These are phyloP conservation scores for Emydocephalus ijimae DNA, from an alignment of 2,113 vertebrate genomes.

Conservation along the genomic window DNA sequence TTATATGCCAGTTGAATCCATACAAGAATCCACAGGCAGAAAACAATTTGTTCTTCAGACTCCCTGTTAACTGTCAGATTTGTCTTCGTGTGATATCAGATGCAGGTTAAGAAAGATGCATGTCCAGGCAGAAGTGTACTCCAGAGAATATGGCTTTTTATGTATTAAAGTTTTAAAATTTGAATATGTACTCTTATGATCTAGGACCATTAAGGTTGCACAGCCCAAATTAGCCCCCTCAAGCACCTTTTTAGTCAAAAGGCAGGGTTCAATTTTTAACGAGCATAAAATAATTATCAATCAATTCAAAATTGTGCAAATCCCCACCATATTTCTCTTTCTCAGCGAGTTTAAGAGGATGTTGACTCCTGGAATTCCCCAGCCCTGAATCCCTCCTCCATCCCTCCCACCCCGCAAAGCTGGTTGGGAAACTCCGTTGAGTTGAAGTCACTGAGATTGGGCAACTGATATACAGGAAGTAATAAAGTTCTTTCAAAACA, in stretches of 20 bases:
- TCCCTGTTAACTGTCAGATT: slow-evolving; percentile 41
- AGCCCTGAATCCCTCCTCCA: not conserved
- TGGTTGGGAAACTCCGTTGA: not conserved
- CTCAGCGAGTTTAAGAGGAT: not conserved
- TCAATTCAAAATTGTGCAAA: not conserved
- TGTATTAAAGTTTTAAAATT: slow-evolving; percentile 1
- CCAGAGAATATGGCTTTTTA: not conserved
- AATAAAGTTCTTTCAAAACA: not conserved
- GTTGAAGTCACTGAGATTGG: not conserved
- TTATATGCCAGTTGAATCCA: slow-evolving; percentile 42
- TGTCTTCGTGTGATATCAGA: slow-evolving; percentile 27
- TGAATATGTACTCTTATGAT: too few relatives aligned
- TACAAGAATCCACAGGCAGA: slow-evolving; percentile 38
- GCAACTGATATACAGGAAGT: not conserved
- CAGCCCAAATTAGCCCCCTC: not conserved
- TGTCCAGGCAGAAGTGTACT: slow-evolving; percentile 26
- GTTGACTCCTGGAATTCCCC: not conserved
- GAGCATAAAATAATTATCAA: not conserved
- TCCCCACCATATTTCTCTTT: not conserved
- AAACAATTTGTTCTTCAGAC: slow-evolving; percentile 45
- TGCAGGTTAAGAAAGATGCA: slow-evolving; percentile 21
- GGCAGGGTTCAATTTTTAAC: not conserved
- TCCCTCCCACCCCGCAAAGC: not conserved
- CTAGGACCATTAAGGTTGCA: not conserved
- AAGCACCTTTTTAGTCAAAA: not conserved